Conservation (phyloP, 2,113 vertebrate genomes). For the Campylomormyrus numenius region DNA sequence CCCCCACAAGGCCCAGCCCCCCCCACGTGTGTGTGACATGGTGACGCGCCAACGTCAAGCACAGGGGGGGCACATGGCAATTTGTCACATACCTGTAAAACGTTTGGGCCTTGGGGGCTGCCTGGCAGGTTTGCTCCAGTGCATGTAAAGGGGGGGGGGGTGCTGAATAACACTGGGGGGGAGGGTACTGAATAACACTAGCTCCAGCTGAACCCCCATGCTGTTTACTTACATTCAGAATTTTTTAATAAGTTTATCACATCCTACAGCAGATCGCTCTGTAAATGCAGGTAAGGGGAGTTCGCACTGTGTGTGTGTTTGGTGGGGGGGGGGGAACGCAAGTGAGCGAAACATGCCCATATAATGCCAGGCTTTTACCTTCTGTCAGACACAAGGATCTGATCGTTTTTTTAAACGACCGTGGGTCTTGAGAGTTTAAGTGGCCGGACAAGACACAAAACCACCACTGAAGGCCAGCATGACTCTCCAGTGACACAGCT, state of each 20-base stretch:
- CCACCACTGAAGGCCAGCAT: background rate
- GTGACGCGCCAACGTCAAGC: too few relatives aligned
- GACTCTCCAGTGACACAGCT: background rate
- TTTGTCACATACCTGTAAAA: too few relatives aligned
- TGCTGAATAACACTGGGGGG: background rate
- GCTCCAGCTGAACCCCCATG: background rate
- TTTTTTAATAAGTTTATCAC: background rate
- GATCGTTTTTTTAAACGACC: background rate
- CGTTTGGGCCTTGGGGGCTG: too few relatives aligned
- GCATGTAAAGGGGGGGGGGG: too few relatives aligned
- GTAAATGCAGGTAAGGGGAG: background rate
- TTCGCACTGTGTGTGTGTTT: background rate
- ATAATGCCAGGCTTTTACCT: background rate
- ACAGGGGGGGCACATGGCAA: too few relatives aligned
- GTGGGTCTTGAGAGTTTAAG: background rate
- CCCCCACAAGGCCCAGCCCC: constrained; percentile 79
- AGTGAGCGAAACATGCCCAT: background rate
- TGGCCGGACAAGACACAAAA: background rate
- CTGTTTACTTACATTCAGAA: background rate
- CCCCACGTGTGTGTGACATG: constrained; percentile 18
- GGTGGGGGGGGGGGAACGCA: background rate
- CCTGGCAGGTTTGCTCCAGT: too few relatives aligned
- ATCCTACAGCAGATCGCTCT: background rate
- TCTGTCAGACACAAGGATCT: background rate
- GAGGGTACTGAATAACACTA: background rate